Percentiles rank a stretch among this genome's conserved stretches.
These are phyloP conservation scores for Bombus fervidus DNA, from an alignment of 1,140 invertebrate species.

Conservation along the genomic window DNA sequence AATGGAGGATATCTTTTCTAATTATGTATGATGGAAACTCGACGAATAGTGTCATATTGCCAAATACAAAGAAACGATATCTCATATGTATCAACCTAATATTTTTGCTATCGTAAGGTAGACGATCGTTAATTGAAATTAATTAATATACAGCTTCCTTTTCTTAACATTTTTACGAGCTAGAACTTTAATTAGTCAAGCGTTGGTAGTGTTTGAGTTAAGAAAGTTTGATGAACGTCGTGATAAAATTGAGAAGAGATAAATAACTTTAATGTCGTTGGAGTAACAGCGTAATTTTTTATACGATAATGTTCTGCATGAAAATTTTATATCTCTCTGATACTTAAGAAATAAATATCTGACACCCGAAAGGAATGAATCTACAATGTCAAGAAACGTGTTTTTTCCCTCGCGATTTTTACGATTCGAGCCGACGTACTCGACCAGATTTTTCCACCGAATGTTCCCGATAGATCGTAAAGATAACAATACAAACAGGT, in stretches of 20 bases:
- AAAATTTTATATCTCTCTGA: neutral
- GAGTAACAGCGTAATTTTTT: neutral
- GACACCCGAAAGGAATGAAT: neutral
- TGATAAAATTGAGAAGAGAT: neutral
- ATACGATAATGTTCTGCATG: neutral
- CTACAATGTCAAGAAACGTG: neutral
- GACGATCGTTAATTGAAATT: neutral
- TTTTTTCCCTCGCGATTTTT: constrained; percentile 2
- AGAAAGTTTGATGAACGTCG: neutral
- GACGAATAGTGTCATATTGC: no score
- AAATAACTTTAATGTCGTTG: neutral
- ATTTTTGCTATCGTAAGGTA: no score
- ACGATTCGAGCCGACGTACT: neutral
- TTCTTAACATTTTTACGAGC: neutral
- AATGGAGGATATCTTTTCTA: no score
- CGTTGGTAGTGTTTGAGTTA: neutral
- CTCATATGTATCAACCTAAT: no score
- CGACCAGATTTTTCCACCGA: constrained; percentile 20
- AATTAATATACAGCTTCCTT: neutral
- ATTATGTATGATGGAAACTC: no score
- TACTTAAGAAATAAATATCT: neutral
- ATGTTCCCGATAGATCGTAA: constrained; percentile 49
- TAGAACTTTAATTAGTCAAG: neutral
- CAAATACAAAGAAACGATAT: no score
- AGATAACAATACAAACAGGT: constrained; percentile 32